Conservation (phyloP, 2,113 vertebrate genomes). For the Ceuthmochares aereus region DNA sequence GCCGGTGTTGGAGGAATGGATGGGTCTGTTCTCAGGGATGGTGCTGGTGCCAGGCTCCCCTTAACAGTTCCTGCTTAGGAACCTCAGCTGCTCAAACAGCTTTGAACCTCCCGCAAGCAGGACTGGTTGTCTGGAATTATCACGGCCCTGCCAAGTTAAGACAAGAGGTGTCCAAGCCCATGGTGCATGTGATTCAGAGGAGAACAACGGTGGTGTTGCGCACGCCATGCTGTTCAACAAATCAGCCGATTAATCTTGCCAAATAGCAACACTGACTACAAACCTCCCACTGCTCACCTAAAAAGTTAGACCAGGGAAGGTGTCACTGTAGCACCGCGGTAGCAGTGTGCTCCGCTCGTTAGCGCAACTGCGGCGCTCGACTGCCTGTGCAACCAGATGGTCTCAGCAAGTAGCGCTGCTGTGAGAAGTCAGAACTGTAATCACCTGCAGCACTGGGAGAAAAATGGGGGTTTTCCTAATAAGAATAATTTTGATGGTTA, state of each 20-base stretch:
- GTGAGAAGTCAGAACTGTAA: not conserved
- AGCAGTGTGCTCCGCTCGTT: not conserved
- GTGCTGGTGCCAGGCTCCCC: not conserved
- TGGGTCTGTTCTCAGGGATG: not conserved
- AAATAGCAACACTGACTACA: not conserved
- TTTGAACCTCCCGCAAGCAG: not conserved
- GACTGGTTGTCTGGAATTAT: not conserved
- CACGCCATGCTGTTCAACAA: slow-evolving; percentile 9
- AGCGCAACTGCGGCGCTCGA: fast-evolving
- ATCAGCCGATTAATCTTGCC: slow-evolving; percentile 10
- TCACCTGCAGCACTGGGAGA: not conserved
- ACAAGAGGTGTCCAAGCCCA: not conserved
- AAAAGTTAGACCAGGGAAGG: not conserved
- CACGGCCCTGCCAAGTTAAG: fast-evolving
- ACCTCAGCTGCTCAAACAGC: not conserved
- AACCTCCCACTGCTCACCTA: not conserved
- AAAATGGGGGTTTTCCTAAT: not conserved
- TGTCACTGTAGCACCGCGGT: fast-evolving
- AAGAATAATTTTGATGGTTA: not conserved
- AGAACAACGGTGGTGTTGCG: not conserved
- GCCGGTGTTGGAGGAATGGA: fast-evolving
- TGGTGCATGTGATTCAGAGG: slow-evolving; percentile 11
- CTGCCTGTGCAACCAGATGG: not conserved
- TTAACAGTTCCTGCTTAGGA: not conserved
- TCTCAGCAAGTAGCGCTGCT: not conserved